These are phyloP conservation scores for Pyrgus malvae DNA, from an alignment of 2,888 invertebrate genomes.

Conservation along the genomic window DNA sequence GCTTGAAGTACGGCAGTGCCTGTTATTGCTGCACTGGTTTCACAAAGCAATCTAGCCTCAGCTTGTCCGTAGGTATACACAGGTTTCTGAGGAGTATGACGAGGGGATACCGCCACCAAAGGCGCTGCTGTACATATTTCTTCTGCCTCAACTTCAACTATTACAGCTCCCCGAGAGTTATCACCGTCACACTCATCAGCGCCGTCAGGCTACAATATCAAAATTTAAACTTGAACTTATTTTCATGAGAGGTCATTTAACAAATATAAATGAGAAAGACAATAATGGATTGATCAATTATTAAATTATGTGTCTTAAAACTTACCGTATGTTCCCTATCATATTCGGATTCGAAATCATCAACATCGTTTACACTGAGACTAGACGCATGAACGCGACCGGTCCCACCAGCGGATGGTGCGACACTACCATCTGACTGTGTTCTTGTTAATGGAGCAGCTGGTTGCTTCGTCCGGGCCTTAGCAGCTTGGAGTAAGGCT, in stretches of 20 bases:
- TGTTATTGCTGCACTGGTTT: conserved; percentile 68
- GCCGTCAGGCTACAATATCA: conserved; percentile 49
- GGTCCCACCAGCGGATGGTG: conserved; percentile 78
- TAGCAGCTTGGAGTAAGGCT: conserved; percentile 84
- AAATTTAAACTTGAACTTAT: no score
- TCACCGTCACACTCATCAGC: conserved; percentile 61
- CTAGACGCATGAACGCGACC: conserved; percentile 87
- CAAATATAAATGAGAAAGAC: background rate
- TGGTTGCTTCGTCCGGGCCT: conserved; percentile 52
- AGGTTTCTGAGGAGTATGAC: conserved; percentile 85
- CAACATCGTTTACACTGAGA: conserved; percentile 87
- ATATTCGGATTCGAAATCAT: conserved; percentile 82
- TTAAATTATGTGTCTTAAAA: background rate
- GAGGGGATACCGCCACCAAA: conserved; percentile 83
- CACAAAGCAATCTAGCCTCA: conserved; percentile 75
- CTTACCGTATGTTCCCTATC: conserved; percentile 74
- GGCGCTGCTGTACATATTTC: conserved; percentile 90
- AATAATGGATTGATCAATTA: background rate
- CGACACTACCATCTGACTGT: conserved; percentile 89
- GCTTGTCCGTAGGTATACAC: conserved; percentile 86
- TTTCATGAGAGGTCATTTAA: no score
- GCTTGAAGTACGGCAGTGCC: conserved; percentile 71
- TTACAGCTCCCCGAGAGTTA: conserved; percentile 86
- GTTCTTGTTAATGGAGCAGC: conserved; percentile 84
- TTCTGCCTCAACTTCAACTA: conserved; percentile 91